A percentile compares a stretch with the other conserved stretches of the same genome.
Conservation (phyloP, 1,140 invertebrate species). For the Aleiodes sp. region DNA sequence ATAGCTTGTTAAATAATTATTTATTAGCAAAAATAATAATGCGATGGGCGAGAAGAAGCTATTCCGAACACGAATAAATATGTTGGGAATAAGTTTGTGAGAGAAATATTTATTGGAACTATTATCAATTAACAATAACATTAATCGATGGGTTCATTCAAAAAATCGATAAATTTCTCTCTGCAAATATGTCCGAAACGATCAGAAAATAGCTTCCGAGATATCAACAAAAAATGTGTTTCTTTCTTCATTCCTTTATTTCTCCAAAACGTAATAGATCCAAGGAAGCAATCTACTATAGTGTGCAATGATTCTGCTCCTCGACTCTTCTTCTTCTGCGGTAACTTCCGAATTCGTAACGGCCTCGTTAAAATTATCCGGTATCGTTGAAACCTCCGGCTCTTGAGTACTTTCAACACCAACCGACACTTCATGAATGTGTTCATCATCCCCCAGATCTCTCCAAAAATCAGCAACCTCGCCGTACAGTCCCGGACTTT, state of each 20-base stretch:
- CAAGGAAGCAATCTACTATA: slow-evolving; percentile 55
- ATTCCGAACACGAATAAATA: too few species aligned
- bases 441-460: slow-evolving; percentile 15
- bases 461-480: slow-evolving; percentile 52
- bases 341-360: background rate
- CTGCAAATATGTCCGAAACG: too few species aligned
- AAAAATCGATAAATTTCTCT: too few species aligned
- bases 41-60: too few species aligned
- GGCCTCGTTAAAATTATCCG: background rate
- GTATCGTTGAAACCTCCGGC: background rate
- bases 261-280: slow-evolving; percentile 50
- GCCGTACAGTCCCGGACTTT: slow-evolving; percentile 54
- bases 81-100: too few species aligned
- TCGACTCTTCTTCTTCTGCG: slow-evolving; percentile 38
- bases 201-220: too few species aligned
- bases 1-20: too few species aligned
- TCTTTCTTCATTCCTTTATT: slow-evolving; percentile 28
- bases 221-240: too few species aligned
- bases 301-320: slow-evolving; percentile 50
- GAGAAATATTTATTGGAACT: too few species aligned
- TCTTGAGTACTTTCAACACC: background rate
- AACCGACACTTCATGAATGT: slow-evolving; percentile 16
- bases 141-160: too few species aligned
- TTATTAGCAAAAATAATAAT: too few species aligned
- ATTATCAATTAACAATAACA: too few species aligned